Conservation (phyloP, 2,888 invertebrate species). For the Idaea aversata region DNA sequence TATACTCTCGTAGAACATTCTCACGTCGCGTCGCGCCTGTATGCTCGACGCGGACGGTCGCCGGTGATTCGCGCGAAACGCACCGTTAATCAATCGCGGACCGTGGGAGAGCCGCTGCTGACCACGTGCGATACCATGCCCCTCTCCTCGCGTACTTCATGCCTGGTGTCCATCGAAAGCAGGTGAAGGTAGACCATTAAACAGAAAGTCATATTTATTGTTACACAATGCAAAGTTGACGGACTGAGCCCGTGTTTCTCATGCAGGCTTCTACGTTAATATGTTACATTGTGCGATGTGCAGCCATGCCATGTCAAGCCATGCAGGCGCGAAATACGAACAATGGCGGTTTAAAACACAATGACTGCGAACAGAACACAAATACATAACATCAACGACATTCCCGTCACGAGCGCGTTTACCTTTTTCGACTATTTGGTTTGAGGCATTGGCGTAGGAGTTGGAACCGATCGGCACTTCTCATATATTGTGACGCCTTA, state of each 20-base stretch:
- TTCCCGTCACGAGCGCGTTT: conserved; percentile 75
- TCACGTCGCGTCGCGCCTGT: conserved; percentile 40
- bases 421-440: conserved; percentile 75
- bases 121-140: conserved; percentile 38
- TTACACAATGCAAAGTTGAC: conserved; percentile 43
- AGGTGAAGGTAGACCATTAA: conserved; percentile 4
- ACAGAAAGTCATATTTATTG: conserved; percentile 28
- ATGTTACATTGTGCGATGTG: conserved; percentile 36
- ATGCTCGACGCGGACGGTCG: conserved; percentile 10
- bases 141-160: conserved; percentile 10
- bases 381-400: conserved; percentile 69
- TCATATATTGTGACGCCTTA: conserved; percentile 44
- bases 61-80: conserved; percentile 46
- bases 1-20: conserved; percentile 49
- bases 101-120: conserved; percentile 53
- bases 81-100: conserved; percentile 62
- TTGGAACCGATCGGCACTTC: conserved; percentile 49
- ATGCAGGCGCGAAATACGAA: conserved; percentile 76
- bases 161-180: not conserved
- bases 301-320: conserved; percentile 17
- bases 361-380: conserved; percentile 70
- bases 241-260: conserved; percentile 29
- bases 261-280: not conserved
- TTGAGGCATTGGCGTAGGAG: conserved; percentile 43
- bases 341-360: conserved; percentile 78